Conservation (phyloP, 2,888 invertebrate genomes). For the Cheilosia variabilis region DNA sequence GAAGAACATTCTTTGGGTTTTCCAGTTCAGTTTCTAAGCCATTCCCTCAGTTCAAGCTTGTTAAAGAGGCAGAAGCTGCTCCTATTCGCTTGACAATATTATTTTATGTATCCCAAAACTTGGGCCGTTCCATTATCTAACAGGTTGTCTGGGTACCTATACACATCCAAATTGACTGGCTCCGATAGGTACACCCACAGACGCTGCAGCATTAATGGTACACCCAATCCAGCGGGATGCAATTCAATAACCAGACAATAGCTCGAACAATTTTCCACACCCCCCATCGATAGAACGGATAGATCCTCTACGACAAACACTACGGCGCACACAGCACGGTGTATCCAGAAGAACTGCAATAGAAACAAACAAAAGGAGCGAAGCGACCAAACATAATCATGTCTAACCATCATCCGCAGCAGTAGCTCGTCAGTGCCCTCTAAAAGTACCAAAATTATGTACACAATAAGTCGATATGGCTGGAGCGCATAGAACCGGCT, state of each 20-base stretch:
- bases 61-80: no score
- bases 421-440: slow-evolving; percentile 11
- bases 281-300: background rate
- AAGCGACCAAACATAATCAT: background rate
- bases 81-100: no score
- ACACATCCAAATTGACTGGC: no score
- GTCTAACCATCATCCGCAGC: slow-evolving; percentile 2
- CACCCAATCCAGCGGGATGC: background rate
- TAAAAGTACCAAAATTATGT: slow-evolving; percentile 28
- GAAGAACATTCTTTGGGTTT: no score
- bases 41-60: no score
- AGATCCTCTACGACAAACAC: slow-evolving; percentile 2
- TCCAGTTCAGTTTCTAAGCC: no score
- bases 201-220: no score
- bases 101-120: no score
- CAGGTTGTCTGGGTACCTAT: no score
- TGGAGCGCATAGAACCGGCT: background rate
- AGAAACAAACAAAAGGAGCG: background rate
- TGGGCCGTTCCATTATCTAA: no score
- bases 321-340: background rate
- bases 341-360: background rate
- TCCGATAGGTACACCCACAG: no score
- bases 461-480: slow-evolving; percentile 19
- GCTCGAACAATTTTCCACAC: background rate
- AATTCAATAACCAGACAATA: background rate